Evolutionary conservation across 1,140 invertebrate genomes (phyloP), one percentile per base, ranked within the genome.

Genomic region (Chrysomallon squamiferum): DNA sequence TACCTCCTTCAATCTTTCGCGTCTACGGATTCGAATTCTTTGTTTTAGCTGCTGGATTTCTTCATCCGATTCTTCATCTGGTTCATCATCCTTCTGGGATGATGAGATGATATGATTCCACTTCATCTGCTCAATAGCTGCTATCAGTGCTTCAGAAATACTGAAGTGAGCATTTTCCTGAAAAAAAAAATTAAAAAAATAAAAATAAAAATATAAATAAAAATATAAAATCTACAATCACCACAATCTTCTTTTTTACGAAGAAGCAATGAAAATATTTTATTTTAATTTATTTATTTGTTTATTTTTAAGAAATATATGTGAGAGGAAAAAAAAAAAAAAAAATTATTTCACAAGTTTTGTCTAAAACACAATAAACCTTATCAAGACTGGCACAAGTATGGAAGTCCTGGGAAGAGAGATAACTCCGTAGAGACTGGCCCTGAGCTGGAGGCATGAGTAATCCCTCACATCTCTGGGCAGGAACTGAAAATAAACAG

Each of bases 101-200:
- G 71, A 45, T 9, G 49, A 33, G 20, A 83, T 74, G 11, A 77
- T 52, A 58, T 80, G 80, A 52, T 82, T 84, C 80, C 82, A 85
- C 61, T 82, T 79, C 78, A 82, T 84, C 65, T 86, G 84, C 84
- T 94, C 93, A 61, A 95, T 92, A 38, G 91, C 93, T 52, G 92
- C 89, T 73, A 95, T 94, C 73, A 94, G 88, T 0, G 92, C 93
- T 85, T 95, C 93, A 9, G 90, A 93, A 65, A 94, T 91, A 75
- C 88, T 91, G 81, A 95, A 95, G 84, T 95, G 93, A 0, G 93
- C 92, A 85, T 94, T 95, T 86, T 95, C 93, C 84, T 87, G 66
- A 18, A 54, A 61, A 35, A n/a, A 62, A 29, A 25, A 33, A 58
- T 25, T 41, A 49, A 50, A 13, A 59, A 59, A 13, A 25, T 32